Evolutionary conservation across 2,888 invertebrate genomes (phyloP).

Genomic region (Spicauda simplicius): DNA sequence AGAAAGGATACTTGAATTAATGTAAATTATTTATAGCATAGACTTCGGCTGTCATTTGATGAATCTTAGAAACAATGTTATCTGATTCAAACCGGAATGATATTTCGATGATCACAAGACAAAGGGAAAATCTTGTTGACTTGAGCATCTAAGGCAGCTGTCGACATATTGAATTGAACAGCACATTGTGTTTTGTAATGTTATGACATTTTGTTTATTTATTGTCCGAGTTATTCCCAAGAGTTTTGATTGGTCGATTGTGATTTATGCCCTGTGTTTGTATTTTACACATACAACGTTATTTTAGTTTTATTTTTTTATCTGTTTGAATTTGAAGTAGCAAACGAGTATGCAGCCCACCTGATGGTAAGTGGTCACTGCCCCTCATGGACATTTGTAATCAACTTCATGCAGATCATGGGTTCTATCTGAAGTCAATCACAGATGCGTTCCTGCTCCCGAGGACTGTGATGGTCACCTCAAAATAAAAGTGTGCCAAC

Average conservation of each 20-base stretch:
- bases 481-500: no score
- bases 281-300: no score
- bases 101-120: constrained; percentile 10
- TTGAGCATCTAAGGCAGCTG: constrained; percentile 5
- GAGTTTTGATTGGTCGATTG: neutral
- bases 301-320: no score
- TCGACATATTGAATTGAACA: neutral
- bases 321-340: no score
- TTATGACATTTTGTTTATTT: neutral
- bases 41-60: neutral
- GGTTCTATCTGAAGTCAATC: no score
- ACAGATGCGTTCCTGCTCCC: no score
- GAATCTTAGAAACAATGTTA: constrained; percentile 11
- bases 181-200: neutral
- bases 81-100: constrained; percentile 1
- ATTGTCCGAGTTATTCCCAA: neutral
- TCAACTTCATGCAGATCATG: no score
- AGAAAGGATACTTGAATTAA: neutral
- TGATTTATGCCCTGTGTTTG: neutral
- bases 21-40: neutral
- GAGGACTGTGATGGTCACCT: no score
- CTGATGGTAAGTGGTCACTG: no score
- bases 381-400: no score
- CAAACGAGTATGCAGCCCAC: no score
- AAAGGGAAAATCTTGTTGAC: constrained; percentile 1